Evolutionary conservation across 2,797 vertebrate genomes (phyloP), one percentile per base, ranked within the genome.

Genomic region (Avahi laniger): DNA sequence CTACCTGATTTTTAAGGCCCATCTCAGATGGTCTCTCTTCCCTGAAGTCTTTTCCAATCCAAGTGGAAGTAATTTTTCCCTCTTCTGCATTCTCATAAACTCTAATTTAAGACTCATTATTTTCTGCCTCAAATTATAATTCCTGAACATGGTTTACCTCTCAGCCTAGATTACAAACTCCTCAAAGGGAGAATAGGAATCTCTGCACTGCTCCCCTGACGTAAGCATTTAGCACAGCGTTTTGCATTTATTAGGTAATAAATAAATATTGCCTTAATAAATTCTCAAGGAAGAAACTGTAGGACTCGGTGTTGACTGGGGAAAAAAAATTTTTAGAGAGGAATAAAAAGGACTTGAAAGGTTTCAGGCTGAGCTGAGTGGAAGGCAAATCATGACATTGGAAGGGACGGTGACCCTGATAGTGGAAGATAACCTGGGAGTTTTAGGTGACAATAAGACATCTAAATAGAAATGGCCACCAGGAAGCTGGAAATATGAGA

Each of bases 231-330:
- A 54, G 63, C 48, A 65, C n/a, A 26, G 5, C 41, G 5, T 73
- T 90, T 87, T 82, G 28, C 30, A 76, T 50, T 26, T 78, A 41
- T 57, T 59, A 85, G 9, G 48, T 26, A 82, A 48, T 70, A 91
- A 83, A 85, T 65, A 69, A 76, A 50, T 76, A 95, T 75, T 80
- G 88, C 50, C 72, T 95, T 85, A 59, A 82, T 80, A 61, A 48
- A 79, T 84, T 82, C 65, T 70, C 33, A 78, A 91, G 59, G 57
- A 35, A 93, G 52, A 93, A 61, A 46, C 22, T 52, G 5, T 48
- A 90, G 67, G 35, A 61, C 20, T 79, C 87, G 57, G 12, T 67
- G 38, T n/a, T 52, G 46, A 78, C n/a, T 72, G 11, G 9, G 54
- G 10, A 6, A 28, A 67, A 41, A 22, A 50, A 48, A 28, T 59